Base-by-base conservation (phyloP, 2,888 invertebrate genomes). In the Saturnia japonica region DNA sequence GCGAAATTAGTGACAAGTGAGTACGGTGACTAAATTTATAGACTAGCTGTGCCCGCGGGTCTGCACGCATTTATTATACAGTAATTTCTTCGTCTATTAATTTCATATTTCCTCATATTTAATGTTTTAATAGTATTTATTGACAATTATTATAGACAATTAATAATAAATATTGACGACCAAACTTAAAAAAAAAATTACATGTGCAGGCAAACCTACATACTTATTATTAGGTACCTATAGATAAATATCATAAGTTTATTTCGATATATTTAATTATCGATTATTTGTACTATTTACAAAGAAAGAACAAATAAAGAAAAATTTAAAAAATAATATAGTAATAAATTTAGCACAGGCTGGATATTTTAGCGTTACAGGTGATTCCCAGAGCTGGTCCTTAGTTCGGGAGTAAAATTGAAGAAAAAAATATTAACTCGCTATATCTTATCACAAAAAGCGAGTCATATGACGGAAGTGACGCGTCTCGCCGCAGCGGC, bases 401-500 rank as follows among this genome's bases (percentile, higher is more conserved):
- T n/a, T 11, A 54, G 54, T 22, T 54, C 54, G 22, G 54, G n/a
- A 11, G 22, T 54, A 11, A 25, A 47, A 22, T 22, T 22, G 4
- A 9, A 22, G 22, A 22, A 25, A 60, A 14, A 25, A 28, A 28
- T 11, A 66, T 68, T 68, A n/a, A 54, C 16, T 34, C 83, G 83
- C 82, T 76, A 9, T 51, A 71, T 74, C 78, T 43, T 60, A 64
- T 76, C 64, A 72, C 69, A 74, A 8, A 70, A 73, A 11, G 73
- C 72, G 34, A 54, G 67, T 45, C 68, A 64, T 70, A 68, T 74
- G 79, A 73, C 86, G 91, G 92, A 91, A 90, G 89, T 88, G 87
- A 87, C 88, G 90, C 87, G 92, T 89, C 91, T 88, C 91, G 93
- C 87, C 93, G 83, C 79, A 77, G 88, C 92, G 93, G 93, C 93